These are phyloP conservation scores for Mesorhabditis spiculigera DNA, from an alignment of 2,888 invertebrate genomes.

Conservation along the genomic window DNA sequence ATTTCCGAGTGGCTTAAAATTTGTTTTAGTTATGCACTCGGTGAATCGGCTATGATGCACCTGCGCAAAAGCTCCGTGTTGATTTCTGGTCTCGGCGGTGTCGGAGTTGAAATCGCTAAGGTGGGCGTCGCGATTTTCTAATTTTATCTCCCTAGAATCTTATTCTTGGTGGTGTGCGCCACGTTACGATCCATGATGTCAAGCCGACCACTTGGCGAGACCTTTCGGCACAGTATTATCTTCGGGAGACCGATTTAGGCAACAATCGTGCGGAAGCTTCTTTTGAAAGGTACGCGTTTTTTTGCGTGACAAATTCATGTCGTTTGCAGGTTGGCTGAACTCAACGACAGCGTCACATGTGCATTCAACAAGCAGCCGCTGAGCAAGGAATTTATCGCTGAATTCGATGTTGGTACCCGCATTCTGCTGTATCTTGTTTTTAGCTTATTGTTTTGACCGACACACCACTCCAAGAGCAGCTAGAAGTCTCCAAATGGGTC, in stretches of 20 bases:
- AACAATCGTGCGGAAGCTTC: constrained; percentile 81
- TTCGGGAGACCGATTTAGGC: constrained; percentile 75
- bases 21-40: constrained; percentile 77
- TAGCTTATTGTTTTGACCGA: constrained; percentile 84
- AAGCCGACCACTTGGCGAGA: constrained; percentile 46
- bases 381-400: constrained; percentile 73
- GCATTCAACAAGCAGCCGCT: constrained; percentile 73
- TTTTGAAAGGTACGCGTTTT: constrained; percentile 63
- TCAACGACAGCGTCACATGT: constrained; percentile 67
- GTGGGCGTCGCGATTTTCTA: not conserved
- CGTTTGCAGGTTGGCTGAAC: constrained; percentile 59
- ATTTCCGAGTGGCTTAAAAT: not conserved
- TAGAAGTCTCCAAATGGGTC: constrained; percentile 77
- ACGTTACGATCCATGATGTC: constrained; percentile 77
- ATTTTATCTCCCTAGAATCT: constrained; percentile 73
- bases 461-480: constrained; percentile 74
- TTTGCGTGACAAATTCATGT: not conserved
- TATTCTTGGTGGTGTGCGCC: constrained; percentile 93
- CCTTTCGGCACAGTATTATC: constrained; percentile 70
- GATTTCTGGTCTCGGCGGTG: constrained; percentile 86
- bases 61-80: constrained; percentile 93
- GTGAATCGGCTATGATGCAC: constrained; percentile 97
- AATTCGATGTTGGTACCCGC: constrained; percentile 59
- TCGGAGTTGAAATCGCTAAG: constrained; percentile 95
- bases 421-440: constrained; percentile 16